Evolutionary conservation across 1,140 invertebrate genomes (phyloP), one percentile per base, ranked within the genome.

Genomic region (Dinoponera quadriceps): DNA sequence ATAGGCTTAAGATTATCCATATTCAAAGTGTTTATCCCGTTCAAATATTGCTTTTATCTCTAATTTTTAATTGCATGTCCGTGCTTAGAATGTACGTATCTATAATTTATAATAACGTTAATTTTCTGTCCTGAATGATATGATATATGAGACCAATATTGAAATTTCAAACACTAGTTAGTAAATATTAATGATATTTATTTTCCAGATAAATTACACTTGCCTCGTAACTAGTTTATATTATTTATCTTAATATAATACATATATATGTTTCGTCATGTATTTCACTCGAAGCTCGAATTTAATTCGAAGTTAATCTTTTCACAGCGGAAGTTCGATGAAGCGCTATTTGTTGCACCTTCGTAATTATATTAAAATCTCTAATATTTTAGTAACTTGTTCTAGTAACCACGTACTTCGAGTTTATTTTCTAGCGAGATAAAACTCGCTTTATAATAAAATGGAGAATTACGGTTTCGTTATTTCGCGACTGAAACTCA

Each of bases 1-100:
- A 55, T 68, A 44, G 25, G 18, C 18, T 78, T 78, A 78, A 78
- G 57, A 55, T 68, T 20, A 55, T 78, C 1, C 13, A 7, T 38
- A 16, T 62, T 20, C 11, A 44, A 66, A 54, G 1, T 77, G n/a
- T 68, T 48, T 13, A 25, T 68, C 38, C 22, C 68, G 5, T 78
- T 77, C 5, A 25, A 18, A 54, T 49, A 60, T 60, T 66, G 13
- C 33, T 29, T 77, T 54, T 9, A 11, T 22, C 7, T 29, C n/a
- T 7, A 9, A 4, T 33, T 65, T 44, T 25, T 33, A 27, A 38
- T 55, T 54, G 22, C 14, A 54, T 51, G 20, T 65, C 22, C 2
- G 5, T 9, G 22, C 27, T 33, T 33, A 33, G 16, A 68, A n/a
- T 54, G 65, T 18, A 65, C 38, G 4, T 20, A 1, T 68, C n/a